Evolutionary conservation across 1,140 invertebrate genomes (phyloP).

Genomic region (Hetaerina americana): DNA sequence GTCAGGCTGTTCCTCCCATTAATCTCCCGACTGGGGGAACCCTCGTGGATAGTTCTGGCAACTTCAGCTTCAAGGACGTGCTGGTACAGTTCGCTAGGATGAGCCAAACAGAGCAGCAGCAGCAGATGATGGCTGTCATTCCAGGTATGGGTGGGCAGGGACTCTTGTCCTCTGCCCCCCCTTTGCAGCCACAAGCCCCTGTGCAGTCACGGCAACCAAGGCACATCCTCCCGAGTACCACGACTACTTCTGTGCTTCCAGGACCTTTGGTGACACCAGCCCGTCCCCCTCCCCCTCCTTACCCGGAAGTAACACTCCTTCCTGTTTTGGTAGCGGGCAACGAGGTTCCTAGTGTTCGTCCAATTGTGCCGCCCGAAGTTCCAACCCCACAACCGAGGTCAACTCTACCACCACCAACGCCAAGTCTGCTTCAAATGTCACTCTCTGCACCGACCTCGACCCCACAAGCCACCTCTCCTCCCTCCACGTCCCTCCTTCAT

Average conservation of each 20-base stretch:
- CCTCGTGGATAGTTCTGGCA: not conserved
- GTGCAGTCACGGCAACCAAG: not conserved
- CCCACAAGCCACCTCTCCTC: conserved; percentile 27
- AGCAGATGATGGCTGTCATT: not conserved
- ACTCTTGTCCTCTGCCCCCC: not conserved
- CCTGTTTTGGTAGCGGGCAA: conserved; percentile 36
- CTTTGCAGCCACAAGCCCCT: conserved; percentile 5
- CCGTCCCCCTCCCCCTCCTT: conserved; percentile 44
- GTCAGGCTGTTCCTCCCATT: conserved; percentile 5
- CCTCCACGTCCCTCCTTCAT: conserved; percentile 52
- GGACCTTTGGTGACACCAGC: conserved; percentile 26
- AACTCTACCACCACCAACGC: not conserved
- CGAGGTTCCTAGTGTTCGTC: not conserved
- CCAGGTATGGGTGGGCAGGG: not conserved
- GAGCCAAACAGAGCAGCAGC: conserved; percentile 20
- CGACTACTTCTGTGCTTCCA: conserved; percentile 26
- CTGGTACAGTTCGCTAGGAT: conserved; percentile 61
- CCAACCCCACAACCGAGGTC: not conserved
- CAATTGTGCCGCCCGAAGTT: not conserved
- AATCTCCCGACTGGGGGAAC: conserved; percentile 5
- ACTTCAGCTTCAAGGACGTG: conserved; percentile 56
- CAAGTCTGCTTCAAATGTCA: not conserved
- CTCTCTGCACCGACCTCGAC: conserved; percentile 18
- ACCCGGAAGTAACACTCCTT: conserved; percentile 62
- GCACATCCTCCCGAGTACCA: not conserved